Percentiles rank a stretch among this genome's conserved stretches.
Conservation (phyloP, 2,113 vertebrate genomes). For the Oostethus manadensis region DNA sequence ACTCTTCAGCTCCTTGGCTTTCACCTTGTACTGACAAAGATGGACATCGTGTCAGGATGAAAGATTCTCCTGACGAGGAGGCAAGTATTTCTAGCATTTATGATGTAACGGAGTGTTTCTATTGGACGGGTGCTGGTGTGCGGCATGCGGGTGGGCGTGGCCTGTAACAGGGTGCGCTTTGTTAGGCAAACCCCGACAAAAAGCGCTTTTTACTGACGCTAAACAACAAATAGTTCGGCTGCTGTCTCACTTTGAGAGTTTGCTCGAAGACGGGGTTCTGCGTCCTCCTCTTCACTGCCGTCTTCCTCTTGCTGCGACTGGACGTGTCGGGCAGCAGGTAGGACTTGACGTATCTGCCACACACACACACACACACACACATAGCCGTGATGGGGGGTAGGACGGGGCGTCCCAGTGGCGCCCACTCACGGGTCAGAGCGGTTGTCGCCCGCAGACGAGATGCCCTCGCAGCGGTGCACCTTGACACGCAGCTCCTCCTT, state of each 20-base stretch:
- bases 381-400: not conserved
- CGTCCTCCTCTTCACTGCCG: conserved; percentile 83
- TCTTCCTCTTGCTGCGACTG: conserved; percentile 88
- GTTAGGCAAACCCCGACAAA: too few relatives aligned
- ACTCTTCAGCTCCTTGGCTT: conserved; percentile 74
- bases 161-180: too few relatives aligned
- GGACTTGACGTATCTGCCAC: conserved; percentile 86
- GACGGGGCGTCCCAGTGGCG: not conserved
- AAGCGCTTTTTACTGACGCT: not conserved
- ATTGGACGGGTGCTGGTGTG: too few relatives aligned
- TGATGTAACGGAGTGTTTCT: too few relatives aligned
- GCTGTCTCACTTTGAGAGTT: conserved; percentile 77
- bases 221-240: not conserved
- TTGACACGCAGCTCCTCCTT: conserved; percentile 79
- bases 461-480: conserved; percentile 82
- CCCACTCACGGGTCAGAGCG: conserved; percentile 87
- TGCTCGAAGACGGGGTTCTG: conserved; percentile 89
- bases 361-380: conserved; percentile 5
- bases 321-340: conserved; percentile 93
- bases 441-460: conserved; percentile 80
- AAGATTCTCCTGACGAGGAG: too few relatives aligned
- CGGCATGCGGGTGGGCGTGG: too few relatives aligned
- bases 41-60: not conserved
- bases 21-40: conserved; percentile 80
- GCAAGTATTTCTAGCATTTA: too few relatives aligned